These are phyloP conservation scores for Arion vulgaris DNA, from an alignment of 1,140 invertebrate species.

Conservation along the genomic window DNA sequence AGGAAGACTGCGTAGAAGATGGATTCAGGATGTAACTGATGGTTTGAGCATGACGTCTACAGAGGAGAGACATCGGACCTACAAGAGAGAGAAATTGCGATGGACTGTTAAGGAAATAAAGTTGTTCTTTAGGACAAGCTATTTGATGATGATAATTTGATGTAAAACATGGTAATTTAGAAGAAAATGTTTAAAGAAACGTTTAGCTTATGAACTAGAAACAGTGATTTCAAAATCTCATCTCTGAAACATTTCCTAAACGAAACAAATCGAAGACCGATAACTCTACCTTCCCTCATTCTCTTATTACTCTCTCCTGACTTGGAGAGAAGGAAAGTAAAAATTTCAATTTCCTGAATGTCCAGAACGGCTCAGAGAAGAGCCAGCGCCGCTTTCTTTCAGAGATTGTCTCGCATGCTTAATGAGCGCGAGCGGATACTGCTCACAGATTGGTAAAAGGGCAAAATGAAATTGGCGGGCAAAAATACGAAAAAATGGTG, in stretches of 20 bases:
- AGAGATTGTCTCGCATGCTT: constrained; percentile 35
- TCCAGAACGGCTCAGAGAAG: constrained; percentile 30
- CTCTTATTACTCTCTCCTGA: constrained; percentile 13
- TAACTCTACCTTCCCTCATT: background rate
- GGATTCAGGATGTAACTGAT: too few relatives aligned
- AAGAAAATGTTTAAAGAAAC: too few relatives aligned
- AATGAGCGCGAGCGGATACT: constrained; percentile 34
- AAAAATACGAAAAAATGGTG: background rate
- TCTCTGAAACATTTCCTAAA: background rate
- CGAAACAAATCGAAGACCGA: background rate
- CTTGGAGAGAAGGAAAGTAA: constrained; percentile 25
- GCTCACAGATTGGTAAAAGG: constrained; percentile 14
- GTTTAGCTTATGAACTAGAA: too few relatives aligned
- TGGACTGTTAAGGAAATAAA: too few relatives aligned
- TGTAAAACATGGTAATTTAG: too few relatives aligned
- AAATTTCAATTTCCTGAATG: constrained; percentile 37
- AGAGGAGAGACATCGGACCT: too few relatives aligned
- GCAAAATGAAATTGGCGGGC: constrained; percentile 31
- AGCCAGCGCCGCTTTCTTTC: constrained; percentile 26
- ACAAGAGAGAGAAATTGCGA: too few relatives aligned
- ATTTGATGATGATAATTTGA: too few relatives aligned
- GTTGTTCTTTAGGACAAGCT: too few relatives aligned
- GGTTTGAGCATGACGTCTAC: too few relatives aligned
- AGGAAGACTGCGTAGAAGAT: too few relatives aligned
- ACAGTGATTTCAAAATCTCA: background rate